phyloP scores from a whole-genome alignment of 2,888 invertebrate genomes.

The Hirtodrosophila confusa region DNA sequence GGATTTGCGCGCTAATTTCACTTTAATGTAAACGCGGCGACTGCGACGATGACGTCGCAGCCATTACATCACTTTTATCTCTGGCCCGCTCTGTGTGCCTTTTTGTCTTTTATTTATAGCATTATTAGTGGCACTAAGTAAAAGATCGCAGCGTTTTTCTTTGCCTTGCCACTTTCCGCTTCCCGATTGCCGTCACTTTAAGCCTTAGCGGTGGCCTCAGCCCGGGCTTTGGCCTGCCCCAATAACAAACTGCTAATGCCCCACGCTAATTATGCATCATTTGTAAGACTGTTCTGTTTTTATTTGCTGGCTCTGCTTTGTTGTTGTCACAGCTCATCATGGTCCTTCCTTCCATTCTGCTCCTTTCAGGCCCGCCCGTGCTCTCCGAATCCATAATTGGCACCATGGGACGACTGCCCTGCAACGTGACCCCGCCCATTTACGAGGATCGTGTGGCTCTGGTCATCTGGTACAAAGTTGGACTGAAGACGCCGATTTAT shows the following conservation, averaged over 20 bases:
- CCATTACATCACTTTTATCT: slow-evolving; percentile 79
- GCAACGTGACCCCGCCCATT: slow-evolving; percentile 84
- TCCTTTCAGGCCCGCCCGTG: slow-evolving; percentile 82
- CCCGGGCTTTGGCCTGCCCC: slow-evolving; percentile 50
- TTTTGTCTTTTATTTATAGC: slow-evolving; percentile 72
- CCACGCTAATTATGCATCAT: slow-evolving; percentile 78
- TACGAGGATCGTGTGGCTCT: slow-evolving; percentile 83
- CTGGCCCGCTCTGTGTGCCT: slow-evolving; percentile 10
- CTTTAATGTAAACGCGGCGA: slow-evolving; percentile 70
- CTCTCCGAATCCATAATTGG: slow-evolving; percentile 84
- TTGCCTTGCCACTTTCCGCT: slow-evolving; percentile 30
- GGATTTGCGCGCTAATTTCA: slow-evolving; percentile 78
- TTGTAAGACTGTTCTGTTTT: slow-evolving; percentile 55
- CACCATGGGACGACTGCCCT: slow-evolving; percentile 83
- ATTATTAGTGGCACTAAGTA: slow-evolving; percentile 77
- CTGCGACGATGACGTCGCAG: slow-evolving; percentile 64
- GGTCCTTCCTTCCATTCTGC: slow-evolving; percentile 24
- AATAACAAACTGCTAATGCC: slow-evolving; percentile 79
- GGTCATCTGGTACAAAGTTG: slow-evolving; percentile 85
- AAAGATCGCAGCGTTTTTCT: slow-evolving; percentile 67
- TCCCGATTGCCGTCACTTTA: slow-evolving; percentile 28
- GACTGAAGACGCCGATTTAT: slow-evolving; percentile 84
- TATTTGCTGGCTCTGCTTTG: slow-evolving; percentile 18
- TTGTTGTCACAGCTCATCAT: slow-evolving; percentile 58
- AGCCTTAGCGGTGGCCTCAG: slow-evolving; percentile 32